Evolutionary conservation across 2,113 vertebrate species (phyloP), one percentile per base, ranked within the genome.

Genomic region (Dipodomys spectabilis): DNA sequence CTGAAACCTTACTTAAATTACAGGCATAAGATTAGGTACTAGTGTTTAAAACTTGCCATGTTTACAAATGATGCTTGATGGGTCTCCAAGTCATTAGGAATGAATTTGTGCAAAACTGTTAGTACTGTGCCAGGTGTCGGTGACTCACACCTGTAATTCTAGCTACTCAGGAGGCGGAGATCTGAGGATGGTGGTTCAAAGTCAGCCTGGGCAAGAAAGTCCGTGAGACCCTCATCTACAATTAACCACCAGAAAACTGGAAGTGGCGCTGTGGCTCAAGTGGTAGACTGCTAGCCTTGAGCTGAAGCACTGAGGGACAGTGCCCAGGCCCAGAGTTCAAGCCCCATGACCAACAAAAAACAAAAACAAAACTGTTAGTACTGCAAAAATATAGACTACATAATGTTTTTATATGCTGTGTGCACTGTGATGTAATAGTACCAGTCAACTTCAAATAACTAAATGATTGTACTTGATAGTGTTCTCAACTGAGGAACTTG

Each of bases 1-100:
- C 98, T 99, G 83, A 99, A 98, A 99, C 99, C 60, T 98, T 84
- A 99, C 60, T 98, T 84, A 99, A 99, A 98, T 99, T 99, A 92
- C 99, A 99, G 97, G 99, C 99, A 93, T 99, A 98, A 99, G 94
- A n/a, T 95, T 84, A 82, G 77, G n/a, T 95, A 72, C 57, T 91
- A 18, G 53, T 57, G 62, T 35, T 95, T 85, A 25, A 86, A 82
- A 75, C 91, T 87, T 96, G 93, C 96, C 92, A 96, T 96, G 75
- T 93, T 94, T 86, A 94, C 94, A 94, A 94, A 7, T 94, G 91
- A 83, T 25, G 69, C 44, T 78, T 82, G 79, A 3, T 71, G 84
- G 0, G 39, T 72, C 62, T 95, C 25, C 90, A 94, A 64, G 92
- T 88, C 19, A 35, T 69, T 84, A 84, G 73, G 74, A 92, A 32